phyloP scores from a whole-genome alignment of 2,113 vertebrate species.

The Vanacampus margaritifer region DNA sequence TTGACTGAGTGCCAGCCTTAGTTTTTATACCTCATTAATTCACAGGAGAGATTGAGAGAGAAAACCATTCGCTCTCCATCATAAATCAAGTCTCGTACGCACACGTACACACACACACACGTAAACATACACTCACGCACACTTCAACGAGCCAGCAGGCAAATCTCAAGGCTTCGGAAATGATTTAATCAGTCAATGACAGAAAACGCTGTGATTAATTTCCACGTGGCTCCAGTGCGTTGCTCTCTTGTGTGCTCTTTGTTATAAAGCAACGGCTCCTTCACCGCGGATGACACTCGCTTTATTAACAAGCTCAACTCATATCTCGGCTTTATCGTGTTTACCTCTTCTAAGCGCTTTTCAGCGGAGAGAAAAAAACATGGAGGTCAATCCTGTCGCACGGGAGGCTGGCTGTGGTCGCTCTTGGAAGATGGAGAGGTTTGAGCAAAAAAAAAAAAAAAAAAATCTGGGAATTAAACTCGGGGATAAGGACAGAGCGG shows the following conservation, averaged over 20 bases:
- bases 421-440: slow-evolving; percentile 16
- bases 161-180: slow-evolving; percentile 47
- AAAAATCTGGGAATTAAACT: slow-evolving; percentile 43
- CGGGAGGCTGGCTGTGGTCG: slow-evolving; percentile 21
- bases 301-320: slow-evolving; percentile 1
- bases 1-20: slow-evolving; percentile 61
- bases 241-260: slow-evolving; percentile 12
- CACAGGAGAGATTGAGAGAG: slow-evolving; percentile 63
- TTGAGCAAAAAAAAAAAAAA: slow-evolving; percentile 17
- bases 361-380: slow-evolving; percentile 12
- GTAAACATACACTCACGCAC: not conserved
- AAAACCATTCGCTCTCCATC: slow-evolving; percentile 52
- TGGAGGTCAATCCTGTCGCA: slow-evolving; percentile 4
- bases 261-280: not conserved
- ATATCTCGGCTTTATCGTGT: slow-evolving; percentile 1
- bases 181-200: slow-evolving; percentile 69
- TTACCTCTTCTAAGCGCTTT: slow-evolving; percentile 5
- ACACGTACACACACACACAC: slow-evolving; percentile 15
- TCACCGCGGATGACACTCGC: not conserved
- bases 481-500: slow-evolving; percentile 28
- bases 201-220: slow-evolving; percentile 59
- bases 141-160: slow-evolving; percentile 39
- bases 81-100: slow-evolving; percentile 59
- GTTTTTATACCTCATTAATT: slow-evolving; percentile 71
- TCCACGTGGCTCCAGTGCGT: slow-evolving; percentile 24